Conservation (phyloP, 2,113 vertebrate species). For the Hymenochirus boettgeri region DNA sequence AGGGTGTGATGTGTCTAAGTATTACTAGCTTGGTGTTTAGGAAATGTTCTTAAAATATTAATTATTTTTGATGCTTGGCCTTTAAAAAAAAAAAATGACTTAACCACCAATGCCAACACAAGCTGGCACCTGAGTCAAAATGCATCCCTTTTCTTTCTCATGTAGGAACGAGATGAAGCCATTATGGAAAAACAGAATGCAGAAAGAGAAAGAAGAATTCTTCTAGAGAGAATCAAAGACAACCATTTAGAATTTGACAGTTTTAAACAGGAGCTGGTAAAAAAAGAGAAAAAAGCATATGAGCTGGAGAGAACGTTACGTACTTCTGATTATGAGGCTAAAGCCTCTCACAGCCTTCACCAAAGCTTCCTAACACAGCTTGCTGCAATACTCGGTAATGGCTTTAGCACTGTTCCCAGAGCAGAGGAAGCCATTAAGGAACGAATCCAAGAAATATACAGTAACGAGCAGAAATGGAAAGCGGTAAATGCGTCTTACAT, state of each 20-base stretch:
- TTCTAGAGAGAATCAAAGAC: slow-evolving; percentile 43
- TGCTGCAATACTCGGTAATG: slow-evolving; percentile 43
- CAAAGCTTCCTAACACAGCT: slow-evolving; percentile 43
- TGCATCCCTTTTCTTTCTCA: slow-evolving; percentile 7
- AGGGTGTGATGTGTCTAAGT: too few species aligned
- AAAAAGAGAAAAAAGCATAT: slow-evolving; percentile 28
- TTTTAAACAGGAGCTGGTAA: slow-evolving; percentile 44
- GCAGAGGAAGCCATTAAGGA: slow-evolving; percentile 42
- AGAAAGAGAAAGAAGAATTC: slow-evolving; percentile 43
- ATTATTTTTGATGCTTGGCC: too few species aligned
- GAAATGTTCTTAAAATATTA: too few species aligned
- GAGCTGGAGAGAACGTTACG: slow-evolving; percentile 27
- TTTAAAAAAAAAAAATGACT: too few species aligned
- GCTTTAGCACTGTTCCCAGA: slow-evolving; percentile 12
- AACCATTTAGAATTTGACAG: slow-evolving; percentile 46
- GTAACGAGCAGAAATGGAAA: slow-evolving; percentile 45
- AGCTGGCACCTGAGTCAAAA: too few species aligned
- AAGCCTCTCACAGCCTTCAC: slow-evolving; percentile 31
- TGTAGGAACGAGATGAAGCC: slow-evolving; percentile 45
- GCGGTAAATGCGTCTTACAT: slow-evolving; percentile 34
- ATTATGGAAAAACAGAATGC: slow-evolving; percentile 33
- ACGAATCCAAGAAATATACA: slow-evolving; percentile 37
- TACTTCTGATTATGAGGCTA: slow-evolving; percentile 37
- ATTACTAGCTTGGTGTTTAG: too few species aligned
- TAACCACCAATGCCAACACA: too few species aligned